Evolutionary conservation across 2,888 invertebrate species (phyloP), one percentile per base, ranked within the genome.

Genomic region (Acrobasis suavella): DNA sequence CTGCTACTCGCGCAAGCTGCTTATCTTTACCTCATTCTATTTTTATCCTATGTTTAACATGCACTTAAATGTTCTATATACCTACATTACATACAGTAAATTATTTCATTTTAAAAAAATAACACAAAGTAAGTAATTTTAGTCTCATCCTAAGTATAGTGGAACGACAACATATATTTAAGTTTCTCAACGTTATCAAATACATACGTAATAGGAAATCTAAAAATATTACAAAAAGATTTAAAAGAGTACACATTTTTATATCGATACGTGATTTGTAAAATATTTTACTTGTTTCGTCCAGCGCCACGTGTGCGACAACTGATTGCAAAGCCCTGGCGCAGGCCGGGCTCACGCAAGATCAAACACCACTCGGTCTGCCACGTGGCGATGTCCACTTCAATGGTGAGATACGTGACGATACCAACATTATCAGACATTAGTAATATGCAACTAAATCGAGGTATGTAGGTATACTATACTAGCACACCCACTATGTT

Each of bases 331-430:
- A 39, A 37, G 65, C 65, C 49, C 66, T 70, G 16, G 72, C 69
- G 65, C 69, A 71, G 42, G 10, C 42, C 42, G 39, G 39, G 51
- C 22, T 22, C 32, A 10, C 52, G 22, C 22, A 64, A 81, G 84
- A 88, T 89, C 89, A 89, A 86, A 86, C 80, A 81, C 64, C 71
- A 66, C 60, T 67, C 63, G 68, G 65, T 58, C 58, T 55, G 80
- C 71, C 86, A 87, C 88, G 88, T 87, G 88, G 55, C 78, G 14
- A 65, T 67, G 32, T 32, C 42, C 71, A 76, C 75, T 74, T 70
- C 68, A 59, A 67, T 64, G 67, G 66, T 64, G 60, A 71, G 73
- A 74, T 77, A 78, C 78, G 82, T 81, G 82, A 80, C 75, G 69
- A 68, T 69, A 71, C 70, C 64, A 62, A 67, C 42, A 56, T 56